These are phyloP conservation scores for Andrena dorsata DNA, from an alignment of 2,888 invertebrate species.

Conservation along the genomic window DNA sequence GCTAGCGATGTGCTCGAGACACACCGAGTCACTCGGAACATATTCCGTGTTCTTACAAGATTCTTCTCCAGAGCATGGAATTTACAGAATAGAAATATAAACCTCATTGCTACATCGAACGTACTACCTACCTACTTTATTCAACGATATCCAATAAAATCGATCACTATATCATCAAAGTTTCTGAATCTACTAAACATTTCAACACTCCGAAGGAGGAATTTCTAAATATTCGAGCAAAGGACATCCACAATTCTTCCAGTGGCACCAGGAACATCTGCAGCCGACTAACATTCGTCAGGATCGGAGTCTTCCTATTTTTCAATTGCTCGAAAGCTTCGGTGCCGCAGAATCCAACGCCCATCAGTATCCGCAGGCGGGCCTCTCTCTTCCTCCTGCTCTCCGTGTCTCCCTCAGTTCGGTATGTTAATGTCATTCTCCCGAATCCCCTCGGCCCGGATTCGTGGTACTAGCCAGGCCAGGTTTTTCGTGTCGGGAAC, in stretches of 20 bases:
- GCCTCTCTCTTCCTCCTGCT: conserved; percentile 21
- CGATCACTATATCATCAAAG: not conserved
- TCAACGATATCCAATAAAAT: not conserved
- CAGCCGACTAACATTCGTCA: too few relatives aligned
- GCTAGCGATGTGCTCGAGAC: not conserved
- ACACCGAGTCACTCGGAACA: not conserved
- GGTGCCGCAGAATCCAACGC: not conserved
- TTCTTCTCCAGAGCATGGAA: not conserved
- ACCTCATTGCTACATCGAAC: not conserved
- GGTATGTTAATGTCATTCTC: conserved; percentile 81
- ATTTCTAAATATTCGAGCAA: not conserved
- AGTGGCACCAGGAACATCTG: not conserved
- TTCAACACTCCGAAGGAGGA: not conserved
- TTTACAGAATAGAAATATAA: not conserved
- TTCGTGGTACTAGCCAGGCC: conserved; percentile 77
- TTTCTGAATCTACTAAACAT: not conserved
- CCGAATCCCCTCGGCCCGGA: conserved; percentile 75
- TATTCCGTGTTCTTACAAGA: not conserved
- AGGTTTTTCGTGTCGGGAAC: conserved; percentile 78
- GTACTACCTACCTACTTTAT: not conserved
- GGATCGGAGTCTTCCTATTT: not conserved
- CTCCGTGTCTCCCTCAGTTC: conserved; percentile 52
- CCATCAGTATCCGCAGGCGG: conserved; percentile 16
- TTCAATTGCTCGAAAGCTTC: not conserved
- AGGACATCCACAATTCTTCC: not conserved